phyloP scores from a whole-genome alignment of 2,888 invertebrate genomes.

The Nipponacmea schrenckii region DNA sequence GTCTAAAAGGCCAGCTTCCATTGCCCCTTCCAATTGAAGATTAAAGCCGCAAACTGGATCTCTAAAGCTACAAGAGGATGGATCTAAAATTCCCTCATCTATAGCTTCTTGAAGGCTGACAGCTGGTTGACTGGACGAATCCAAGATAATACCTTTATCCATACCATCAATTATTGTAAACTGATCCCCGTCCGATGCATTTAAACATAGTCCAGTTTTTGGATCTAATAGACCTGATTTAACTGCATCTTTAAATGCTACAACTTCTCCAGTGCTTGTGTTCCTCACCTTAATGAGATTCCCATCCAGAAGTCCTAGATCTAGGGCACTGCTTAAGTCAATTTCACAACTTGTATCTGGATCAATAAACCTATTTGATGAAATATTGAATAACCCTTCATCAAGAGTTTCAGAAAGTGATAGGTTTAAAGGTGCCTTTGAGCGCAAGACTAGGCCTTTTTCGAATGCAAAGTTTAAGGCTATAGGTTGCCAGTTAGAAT shows the following conservation, averaged over 20 bases:
- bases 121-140: constrained; percentile 53
- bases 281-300: constrained; percentile 48
- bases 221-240: constrained; percentile 47
- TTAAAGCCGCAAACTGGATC: constrained; percentile 45
- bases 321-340: constrained; percentile 46
- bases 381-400: constrained; percentile 57
- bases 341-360: constrained; percentile 55
- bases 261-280: constrained; percentile 42
- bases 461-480: constrained; percentile 59
- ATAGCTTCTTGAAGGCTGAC: constrained; percentile 77
- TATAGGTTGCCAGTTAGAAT: constrained; percentile 52
- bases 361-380: constrained; percentile 50
- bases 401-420: constrained; percentile 58
- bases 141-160: constrained; percentile 55
- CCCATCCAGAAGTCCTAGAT: constrained; percentile 50
- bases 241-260: constrained; percentile 49
- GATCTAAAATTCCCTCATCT: constrained; percentile 64
- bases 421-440: constrained; percentile 53
- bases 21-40: constrained; percentile 69
- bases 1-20: constrained; percentile 86
- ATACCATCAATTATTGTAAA: constrained; percentile 52
- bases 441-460: constrained; percentile 54
- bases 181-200: constrained; percentile 42
- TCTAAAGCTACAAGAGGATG: constrained; percentile 72
- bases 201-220: constrained; percentile 43